Percentiles rank a stretch among this genome's conserved stretches.
phyloP scores from a whole-genome alignment of 2,113 vertebrate species.

The Gorsachius goisagi region DNA sequence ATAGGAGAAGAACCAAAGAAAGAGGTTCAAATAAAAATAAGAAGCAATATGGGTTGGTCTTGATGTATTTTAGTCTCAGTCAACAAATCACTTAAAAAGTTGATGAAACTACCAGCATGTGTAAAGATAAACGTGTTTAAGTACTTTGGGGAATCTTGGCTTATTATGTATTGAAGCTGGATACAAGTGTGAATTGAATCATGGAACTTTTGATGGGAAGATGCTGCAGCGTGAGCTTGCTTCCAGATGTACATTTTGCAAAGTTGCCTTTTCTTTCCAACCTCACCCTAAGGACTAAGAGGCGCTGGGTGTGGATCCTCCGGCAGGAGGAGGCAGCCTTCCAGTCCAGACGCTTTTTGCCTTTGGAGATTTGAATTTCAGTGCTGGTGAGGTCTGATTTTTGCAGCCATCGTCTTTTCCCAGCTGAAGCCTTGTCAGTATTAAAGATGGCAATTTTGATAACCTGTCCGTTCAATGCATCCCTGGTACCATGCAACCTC shows the following conservation, averaged over 20 bases:
- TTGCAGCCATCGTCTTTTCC: not conserved
- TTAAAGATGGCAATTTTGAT: not conserved
- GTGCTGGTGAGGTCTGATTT: not conserved
- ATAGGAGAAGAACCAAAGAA: not conserved
- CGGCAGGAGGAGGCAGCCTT: not conserved
- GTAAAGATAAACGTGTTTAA: slow-evolving; percentile 50
- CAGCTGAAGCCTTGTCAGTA: not conserved
- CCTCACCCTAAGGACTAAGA: not conserved
- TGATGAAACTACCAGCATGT: slow-evolving; percentile 18
- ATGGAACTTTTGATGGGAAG: not conserved
- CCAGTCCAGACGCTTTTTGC: not conserved
- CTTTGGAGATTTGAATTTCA: not conserved
- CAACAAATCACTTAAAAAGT: slow-evolving; percentile 8
- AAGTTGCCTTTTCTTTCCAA: not conserved
- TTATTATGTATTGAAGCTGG: not conserved
- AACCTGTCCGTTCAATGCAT: not conserved
- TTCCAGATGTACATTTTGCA: not conserved
- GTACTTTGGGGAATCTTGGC: not conserved
- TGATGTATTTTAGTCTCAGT: not conserved
- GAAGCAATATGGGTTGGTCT: not conserved
- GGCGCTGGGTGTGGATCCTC: not conserved
- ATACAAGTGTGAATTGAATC: not conserved
- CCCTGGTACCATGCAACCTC: not conserved
- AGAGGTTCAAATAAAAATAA: not conserved
- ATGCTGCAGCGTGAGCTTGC: not conserved